phyloP scores from a whole-genome alignment of 2,888 invertebrate genomes.

The Sepioteuthis lessoniana region DNA sequence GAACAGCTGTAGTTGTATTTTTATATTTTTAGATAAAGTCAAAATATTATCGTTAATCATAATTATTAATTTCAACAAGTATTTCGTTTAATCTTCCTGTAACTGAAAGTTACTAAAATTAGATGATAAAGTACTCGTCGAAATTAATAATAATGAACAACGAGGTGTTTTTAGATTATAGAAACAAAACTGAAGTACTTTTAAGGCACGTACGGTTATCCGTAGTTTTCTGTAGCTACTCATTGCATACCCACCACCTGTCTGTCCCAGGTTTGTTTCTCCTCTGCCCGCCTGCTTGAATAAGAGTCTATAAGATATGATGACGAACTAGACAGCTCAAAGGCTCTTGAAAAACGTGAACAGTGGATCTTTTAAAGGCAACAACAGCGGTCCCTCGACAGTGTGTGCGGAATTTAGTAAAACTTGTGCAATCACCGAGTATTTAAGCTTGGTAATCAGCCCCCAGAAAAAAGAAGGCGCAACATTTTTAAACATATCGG shows the following conservation, averaged over 20 bases:
- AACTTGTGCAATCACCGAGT: not conserved
- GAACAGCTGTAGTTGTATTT: too few species aligned
- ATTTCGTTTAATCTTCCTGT: too few species aligned
- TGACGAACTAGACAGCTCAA: not conserved
- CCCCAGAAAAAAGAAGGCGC: not conserved
- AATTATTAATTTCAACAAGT: too few species aligned
- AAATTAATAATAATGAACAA: too few species aligned
- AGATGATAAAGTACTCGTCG: too few species aligned
- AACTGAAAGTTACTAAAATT: too few species aligned
- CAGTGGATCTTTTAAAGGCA: not conserved
- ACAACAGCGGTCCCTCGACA: not conserved
- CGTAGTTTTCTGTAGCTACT: not conserved
- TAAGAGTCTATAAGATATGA: not conserved
- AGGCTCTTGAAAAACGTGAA: not conserved
- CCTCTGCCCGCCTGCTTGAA: not conserved
- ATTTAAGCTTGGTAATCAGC: not conserved
- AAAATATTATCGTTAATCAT: too few species aligned
- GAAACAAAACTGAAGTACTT: not conserved
- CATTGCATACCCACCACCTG: not conserved
- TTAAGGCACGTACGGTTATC: conserved; percentile 21
- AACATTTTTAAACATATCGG: conserved; percentile 24
- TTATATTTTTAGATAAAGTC: too few species aligned
- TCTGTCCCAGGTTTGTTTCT: not conserved
- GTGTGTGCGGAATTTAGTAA: not conserved
- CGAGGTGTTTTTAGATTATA: not conserved